Evolutionary conservation across 2,888 invertebrate genomes (phyloP), one percentile per base, ranked within the genome.

Genomic region (Alentia gelatinosa): DNA sequence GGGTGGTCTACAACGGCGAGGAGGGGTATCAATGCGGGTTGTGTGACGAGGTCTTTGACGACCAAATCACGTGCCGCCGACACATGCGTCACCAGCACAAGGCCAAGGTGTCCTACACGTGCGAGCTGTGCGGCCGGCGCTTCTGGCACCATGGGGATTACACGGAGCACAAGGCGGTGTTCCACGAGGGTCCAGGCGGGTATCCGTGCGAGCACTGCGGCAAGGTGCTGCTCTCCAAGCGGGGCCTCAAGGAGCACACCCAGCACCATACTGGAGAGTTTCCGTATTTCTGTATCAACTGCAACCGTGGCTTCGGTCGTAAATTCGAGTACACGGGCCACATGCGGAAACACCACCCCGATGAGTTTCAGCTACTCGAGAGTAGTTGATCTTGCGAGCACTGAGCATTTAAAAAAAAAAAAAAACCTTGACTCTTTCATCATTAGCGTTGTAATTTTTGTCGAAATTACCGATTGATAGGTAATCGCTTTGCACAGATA

Each of bases 201-300:
- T 86, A 86, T 33, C 86, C 42, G 86, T 86, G 86, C 33, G n/a
- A 12, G 1, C 86, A 86, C 30, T 86, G 86, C 26, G 86, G 86
- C 30, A 86, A 86, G 50, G 33, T 86, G 86, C 86, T 86, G 47
- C 50, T 86, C 1, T 86, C 86, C 9, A 86, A 86, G 50, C 42
- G 86, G 3, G 86, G 86, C 3, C 86, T 86, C 30, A 86, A 86
- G 30, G 86, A 86, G 30, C 86, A 86, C 50, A 86, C 50, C 9
- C 86, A 86, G 33, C 86, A 86, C 86, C 86, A 86, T 47, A 86
- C 86, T 4, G 86, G 86, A 30, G 26, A 86, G 50, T 86, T 86
- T 47, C 86, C 86, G 0, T 86, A 86, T 26, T 86, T 47, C 47
- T 86, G 86, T n/a, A 12, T 86, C 86, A 26, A 86, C 26, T 86